Evolutionary conservation across 2,888 invertebrate genomes (phyloP).

Genomic region (Blera fallax): DNA sequence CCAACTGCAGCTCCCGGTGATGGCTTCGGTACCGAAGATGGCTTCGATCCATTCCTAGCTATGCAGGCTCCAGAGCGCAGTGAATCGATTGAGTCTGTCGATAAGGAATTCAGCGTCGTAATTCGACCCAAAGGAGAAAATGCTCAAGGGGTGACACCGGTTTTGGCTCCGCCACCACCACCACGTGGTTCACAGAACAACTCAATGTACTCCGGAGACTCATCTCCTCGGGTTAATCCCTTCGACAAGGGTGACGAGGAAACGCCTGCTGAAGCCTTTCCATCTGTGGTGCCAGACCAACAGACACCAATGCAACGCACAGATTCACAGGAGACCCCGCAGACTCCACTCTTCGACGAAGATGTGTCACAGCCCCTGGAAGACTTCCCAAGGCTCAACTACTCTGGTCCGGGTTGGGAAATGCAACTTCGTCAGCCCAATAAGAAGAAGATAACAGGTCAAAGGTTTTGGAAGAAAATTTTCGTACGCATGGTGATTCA

Average conservation of each 20-base stretch:
- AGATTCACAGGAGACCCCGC: slow-evolving; percentile 90
- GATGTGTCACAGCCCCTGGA: slow-evolving; percentile 95
- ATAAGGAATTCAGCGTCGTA: slow-evolving; percentile 90
- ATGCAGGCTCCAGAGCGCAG: slow-evolving; percentile 87
- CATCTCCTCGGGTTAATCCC: slow-evolving; percentile 88
- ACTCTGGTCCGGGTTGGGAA: slow-evolving; percentile 95
- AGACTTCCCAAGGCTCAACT: slow-evolving; percentile 92
- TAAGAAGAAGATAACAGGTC: slow-evolving; percentile 97
- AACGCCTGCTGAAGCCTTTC: slow-evolving; percentile 76
- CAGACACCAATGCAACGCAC: slow-evolving; percentile 81
- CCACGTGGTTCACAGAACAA: slow-evolving; percentile 76
- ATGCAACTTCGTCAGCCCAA: slow-evolving; percentile 97
- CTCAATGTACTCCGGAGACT: slow-evolving; percentile 81
- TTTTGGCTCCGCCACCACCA: slow-evolving; percentile 87
- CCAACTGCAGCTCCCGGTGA: slow-evolving; percentile 75
- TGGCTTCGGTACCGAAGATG: slow-evolving; percentile 87
- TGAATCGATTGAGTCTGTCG: slow-evolving; percentile 88
- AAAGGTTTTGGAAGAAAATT: slow-evolving; percentile 98
- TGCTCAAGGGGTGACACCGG: slow-evolving; percentile 85
- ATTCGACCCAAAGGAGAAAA: slow-evolving; percentile 85
- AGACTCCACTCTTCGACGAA: slow-evolving; percentile 96
- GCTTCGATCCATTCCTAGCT: slow-evolving; percentile 91
- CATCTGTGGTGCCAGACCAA: slow-evolving; percentile 76
- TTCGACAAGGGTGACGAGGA: slow-evolving; percentile 85
- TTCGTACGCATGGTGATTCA: slow-evolving; percentile 91